Evolutionary conservation across 1,140 invertebrate species (phyloP).

Genomic region (Mamestra configurata): DNA sequence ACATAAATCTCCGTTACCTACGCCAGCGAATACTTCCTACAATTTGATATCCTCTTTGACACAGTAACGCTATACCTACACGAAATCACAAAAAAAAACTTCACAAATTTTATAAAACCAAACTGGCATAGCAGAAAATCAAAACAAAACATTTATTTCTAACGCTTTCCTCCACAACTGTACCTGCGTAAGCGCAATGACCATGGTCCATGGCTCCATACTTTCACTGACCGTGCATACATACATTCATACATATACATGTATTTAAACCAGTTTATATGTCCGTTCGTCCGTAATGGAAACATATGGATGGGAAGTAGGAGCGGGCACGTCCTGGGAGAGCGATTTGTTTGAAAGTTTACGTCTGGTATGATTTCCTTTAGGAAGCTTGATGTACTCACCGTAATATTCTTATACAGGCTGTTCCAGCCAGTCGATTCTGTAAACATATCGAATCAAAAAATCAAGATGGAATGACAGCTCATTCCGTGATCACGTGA

Average conservation of each 20-base stretch:
- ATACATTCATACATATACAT: background rate
- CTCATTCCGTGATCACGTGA: too few species aligned
- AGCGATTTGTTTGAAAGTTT: background rate
- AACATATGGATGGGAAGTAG: background rate
- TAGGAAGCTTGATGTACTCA: background rate
- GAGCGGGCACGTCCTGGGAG: background rate
- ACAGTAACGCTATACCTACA: background rate
- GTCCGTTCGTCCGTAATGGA: conserved; percentile 13
- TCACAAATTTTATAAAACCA: background rate
- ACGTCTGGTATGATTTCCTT: background rate
- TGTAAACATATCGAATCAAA: too few species aligned
- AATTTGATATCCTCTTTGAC: too few species aligned
- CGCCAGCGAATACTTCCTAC: too few species aligned
- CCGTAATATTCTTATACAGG: too few species aligned
- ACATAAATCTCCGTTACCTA: too few species aligned
- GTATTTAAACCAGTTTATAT: conserved; percentile 12
- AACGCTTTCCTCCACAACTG: background rate
- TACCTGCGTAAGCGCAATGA: conserved; percentile 30
- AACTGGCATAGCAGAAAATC: background rate
- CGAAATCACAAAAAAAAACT: background rate
- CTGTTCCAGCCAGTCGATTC: too few species aligned
- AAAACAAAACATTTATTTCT: background rate
- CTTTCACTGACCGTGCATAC: conserved; percentile 39
- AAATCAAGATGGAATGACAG: too few species aligned
- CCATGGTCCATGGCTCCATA: conserved; percentile 23